These are phyloP conservation scores for Chionis minor DNA, from an alignment of 2,113 vertebrate species.

Conservation along the genomic window DNA sequence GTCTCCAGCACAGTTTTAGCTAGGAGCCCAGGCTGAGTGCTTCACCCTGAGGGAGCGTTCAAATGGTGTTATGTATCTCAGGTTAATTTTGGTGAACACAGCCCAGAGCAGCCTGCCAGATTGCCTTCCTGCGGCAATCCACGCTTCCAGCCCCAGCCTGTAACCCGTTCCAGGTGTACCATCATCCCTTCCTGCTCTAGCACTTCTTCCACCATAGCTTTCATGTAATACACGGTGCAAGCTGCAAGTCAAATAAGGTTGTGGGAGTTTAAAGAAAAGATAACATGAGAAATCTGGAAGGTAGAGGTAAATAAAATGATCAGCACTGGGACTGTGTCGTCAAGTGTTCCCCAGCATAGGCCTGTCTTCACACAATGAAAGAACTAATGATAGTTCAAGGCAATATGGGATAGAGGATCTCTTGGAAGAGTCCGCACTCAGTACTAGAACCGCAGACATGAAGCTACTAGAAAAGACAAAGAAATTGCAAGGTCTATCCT, in stretches of 20 bases:
- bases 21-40: neutral
- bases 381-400: neutral
- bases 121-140: neutral
- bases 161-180: slow-evolving; percentile 53
- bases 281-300: neutral
- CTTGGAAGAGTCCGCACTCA: neutral
- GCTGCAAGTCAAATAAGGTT: slow-evolving; percentile 40
- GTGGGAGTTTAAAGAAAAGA: neutral
- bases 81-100: neutral
- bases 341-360: neutral
- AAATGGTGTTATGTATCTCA: too few species aligned
- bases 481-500: neutral
- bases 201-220: neutral
- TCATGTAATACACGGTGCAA: neutral
- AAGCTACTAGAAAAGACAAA: neutral
- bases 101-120: neutral
- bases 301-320: neutral
- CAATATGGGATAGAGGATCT: neutral
- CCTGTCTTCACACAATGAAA: neutral
- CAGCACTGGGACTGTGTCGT: neutral
- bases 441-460: neutral
- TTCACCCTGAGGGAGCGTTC: neutral
- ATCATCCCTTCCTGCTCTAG: slow-evolving; percentile 21
- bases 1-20: neutral
- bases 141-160: slow-evolving; percentile 8